Evolutionary conservation across 2,888 invertebrate genomes (phyloP).

Genomic region (Plagiodera versicolora): DNA sequence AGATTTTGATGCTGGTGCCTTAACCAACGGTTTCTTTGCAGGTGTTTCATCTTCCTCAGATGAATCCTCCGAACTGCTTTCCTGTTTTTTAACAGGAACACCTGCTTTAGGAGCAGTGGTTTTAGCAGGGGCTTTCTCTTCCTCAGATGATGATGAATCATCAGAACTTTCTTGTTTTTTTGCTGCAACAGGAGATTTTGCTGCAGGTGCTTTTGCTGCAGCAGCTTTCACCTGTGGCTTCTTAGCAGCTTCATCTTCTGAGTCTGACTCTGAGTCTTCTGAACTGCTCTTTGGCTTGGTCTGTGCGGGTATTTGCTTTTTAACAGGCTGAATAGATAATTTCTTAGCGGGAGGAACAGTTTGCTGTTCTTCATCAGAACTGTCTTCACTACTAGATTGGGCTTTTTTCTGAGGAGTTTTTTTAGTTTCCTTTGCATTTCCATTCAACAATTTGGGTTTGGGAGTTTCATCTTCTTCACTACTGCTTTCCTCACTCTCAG

Average conservation of each 20-base stretch:
- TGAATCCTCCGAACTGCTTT: constrained; percentile 10
- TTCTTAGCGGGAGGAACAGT: constrained; percentile 23
- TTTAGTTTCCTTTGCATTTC: constrained; percentile 12
- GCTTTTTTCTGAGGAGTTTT: constrained; percentile 2
- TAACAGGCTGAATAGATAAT: background rate
- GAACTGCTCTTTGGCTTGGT: constrained; percentile 32
- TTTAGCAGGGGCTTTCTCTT: constrained; percentile 28
- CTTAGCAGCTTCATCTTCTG: constrained; percentile 32
- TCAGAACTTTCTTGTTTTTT: constrained; percentile 29
- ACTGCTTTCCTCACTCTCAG: constrained; percentile 38
- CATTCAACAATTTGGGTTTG: constrained; percentile 20
- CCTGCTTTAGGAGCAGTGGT: constrained; percentile 27
- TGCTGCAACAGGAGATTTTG: constrained; percentile 23
- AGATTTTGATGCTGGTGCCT: no score
- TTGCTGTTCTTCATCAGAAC: constrained; percentile 32
- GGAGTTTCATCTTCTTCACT: constrained; percentile 24
- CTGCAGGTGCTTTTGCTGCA: background rate
- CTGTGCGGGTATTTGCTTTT: background rate
- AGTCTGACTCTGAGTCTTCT: constrained; percentile 35
- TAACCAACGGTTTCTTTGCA: constrained; percentile 21
- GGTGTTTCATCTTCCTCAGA: constrained; percentile 32
- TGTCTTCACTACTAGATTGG: constrained; percentile 37
- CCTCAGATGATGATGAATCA: constrained; percentile 34
- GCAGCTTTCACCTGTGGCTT: background rate
- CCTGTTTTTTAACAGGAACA: constrained; percentile 3